These are phyloP conservation scores for Pediacus dermestoides DNA, from an alignment of 2,888 invertebrate genomes.

Conservation along the genomic window DNA sequence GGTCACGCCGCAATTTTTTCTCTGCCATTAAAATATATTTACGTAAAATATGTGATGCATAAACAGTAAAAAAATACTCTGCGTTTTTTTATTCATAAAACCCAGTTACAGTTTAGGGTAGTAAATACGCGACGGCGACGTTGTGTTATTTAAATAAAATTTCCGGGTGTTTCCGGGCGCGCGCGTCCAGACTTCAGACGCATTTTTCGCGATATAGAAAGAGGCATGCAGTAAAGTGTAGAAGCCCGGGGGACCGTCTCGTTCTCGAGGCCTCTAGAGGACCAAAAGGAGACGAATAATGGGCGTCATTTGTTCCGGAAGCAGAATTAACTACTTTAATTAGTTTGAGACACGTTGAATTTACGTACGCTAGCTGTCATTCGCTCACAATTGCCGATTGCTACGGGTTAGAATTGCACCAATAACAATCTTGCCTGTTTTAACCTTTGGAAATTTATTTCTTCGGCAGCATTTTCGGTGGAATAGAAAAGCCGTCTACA, in stretches of 20 bases:
- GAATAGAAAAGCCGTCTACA: constrained; percentile 29
- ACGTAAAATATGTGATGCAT: too few relatives aligned
- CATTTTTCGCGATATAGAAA: constrained; percentile 16
- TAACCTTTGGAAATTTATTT: constrained; percentile 42
- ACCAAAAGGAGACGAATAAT: constrained; percentile 46
- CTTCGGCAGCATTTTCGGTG: constrained; percentile 26
- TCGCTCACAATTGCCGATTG: constrained; percentile 43
- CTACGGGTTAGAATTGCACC: constrained; percentile 38
- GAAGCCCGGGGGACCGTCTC: constrained; percentile 32
- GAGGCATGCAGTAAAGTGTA: constrained; percentile 22
- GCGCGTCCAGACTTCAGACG: too few relatives aligned
- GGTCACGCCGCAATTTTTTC: too few relatives aligned
- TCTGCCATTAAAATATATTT: too few relatives aligned
- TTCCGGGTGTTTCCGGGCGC: not conserved
- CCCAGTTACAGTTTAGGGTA: too few relatives aligned
- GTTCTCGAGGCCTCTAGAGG: constrained; percentile 27
- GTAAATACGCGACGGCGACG: not conserved
- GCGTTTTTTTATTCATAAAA: too few relatives aligned
- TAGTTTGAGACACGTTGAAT: constrained; percentile 52
- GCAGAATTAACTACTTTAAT: constrained; percentile 52
- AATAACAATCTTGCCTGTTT: constrained; percentile 43
- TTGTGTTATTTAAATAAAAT: constrained; percentile 5
- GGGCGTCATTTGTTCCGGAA: constrained; percentile 49
- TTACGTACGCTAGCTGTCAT: constrained; percentile 47
- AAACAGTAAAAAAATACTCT: too few relatives aligned